phyloP scores from a whole-genome alignment of 2,888 invertebrate genomes.

The Pristionchus mayeri region DNA sequence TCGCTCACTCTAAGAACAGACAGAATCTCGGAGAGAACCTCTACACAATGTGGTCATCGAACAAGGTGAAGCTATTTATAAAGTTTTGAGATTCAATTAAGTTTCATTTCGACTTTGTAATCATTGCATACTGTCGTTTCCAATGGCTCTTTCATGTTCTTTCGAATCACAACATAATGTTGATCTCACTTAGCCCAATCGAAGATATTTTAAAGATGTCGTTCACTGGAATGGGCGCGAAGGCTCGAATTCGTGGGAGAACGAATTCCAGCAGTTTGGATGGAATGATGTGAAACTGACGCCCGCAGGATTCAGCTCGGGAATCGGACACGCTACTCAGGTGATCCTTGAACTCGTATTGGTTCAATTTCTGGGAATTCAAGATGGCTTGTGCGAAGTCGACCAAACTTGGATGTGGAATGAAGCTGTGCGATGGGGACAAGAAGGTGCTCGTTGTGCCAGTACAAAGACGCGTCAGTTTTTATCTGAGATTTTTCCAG shows the following conservation, averaged over 20 bases:
- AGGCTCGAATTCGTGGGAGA: constrained; percentile 31
- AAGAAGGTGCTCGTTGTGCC: constrained; percentile 21
- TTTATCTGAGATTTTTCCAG: no score
- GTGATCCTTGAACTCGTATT: neutral
- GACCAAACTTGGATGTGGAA: constrained; percentile 40
- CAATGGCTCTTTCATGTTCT: no score
- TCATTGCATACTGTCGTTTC: no score
- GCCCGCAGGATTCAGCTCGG: neutral
- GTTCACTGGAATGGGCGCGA: constrained; percentile 18
- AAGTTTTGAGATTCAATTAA: no score
- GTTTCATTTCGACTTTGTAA: no score
- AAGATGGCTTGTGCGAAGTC: constrained; percentile 38
- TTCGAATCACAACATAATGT: no score
- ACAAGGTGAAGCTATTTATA: neutral
- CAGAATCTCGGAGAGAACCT: constrained; percentile 40
- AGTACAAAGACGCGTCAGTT: constrained; percentile 32
- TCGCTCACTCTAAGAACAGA: constrained; percentile 18
- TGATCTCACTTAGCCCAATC: no score
- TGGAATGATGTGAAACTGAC: constrained; percentile 35
- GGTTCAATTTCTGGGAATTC: neutral
- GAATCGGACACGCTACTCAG: constrained; percentile 47
- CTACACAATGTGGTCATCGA: constrained; percentile 6
- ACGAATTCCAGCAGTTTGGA: constrained; percentile 43
- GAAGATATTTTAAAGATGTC: neutral
- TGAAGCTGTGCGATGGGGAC: constrained; percentile 10